These are phyloP conservation scores for Aphaenogaster floridana DNA, from an alignment of 1,140 invertebrate genomes.

Conservation along the genomic window DNA sequence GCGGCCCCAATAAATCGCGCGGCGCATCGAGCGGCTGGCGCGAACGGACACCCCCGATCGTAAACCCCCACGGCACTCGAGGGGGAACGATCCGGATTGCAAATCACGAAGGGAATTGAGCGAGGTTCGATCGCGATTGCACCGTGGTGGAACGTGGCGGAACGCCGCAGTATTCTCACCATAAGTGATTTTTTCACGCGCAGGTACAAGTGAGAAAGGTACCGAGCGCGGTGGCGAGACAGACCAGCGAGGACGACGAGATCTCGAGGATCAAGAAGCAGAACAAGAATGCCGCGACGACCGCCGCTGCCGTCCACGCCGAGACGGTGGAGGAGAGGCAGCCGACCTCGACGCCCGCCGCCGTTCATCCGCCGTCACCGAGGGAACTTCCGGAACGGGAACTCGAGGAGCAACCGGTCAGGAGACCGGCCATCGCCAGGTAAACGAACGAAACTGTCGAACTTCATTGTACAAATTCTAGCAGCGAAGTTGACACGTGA, in stretches of 20 bases:
- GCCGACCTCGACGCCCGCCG: conserved; percentile 79
- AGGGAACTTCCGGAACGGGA: conserved; percentile 80
- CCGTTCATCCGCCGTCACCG: conserved; percentile 75
- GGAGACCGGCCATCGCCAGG: conserved; percentile 82
- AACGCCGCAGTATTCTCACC: conserved; percentile 6
- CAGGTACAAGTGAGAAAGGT: conserved; percentile 84
- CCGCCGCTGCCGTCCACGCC: conserved; percentile 79
- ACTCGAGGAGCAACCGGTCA: conserved; percentile 79
- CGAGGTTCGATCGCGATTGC: conserved; percentile 15
- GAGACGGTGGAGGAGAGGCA: conserved; percentile 88
- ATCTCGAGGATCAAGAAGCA: conserved; percentile 95
- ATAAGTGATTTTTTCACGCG: conserved; percentile 63
- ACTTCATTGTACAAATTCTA: neutral
- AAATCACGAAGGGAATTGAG: conserved; percentile 24
- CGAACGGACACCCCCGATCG: conserved; percentile 36
- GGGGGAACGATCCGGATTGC: neutral
- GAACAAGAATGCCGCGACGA: conserved; percentile 92
- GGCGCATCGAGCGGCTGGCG: conserved; percentile 3
- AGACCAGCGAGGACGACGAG: conserved; percentile 96
- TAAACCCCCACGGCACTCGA: neutral
- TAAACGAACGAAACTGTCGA: conserved; percentile 50
- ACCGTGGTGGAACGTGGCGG: neutral
- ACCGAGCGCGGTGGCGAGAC: conserved; percentile 88
- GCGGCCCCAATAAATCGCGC: conserved; percentile 50
- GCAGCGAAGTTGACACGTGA: neutral